Percentiles rank a stretch among this genome's conserved stretches.
These are phyloP conservation scores for Trichogramma evanescens DNA, from an alignment of 2,888 invertebrate genomes.

Conservation along the genomic window DNA sequence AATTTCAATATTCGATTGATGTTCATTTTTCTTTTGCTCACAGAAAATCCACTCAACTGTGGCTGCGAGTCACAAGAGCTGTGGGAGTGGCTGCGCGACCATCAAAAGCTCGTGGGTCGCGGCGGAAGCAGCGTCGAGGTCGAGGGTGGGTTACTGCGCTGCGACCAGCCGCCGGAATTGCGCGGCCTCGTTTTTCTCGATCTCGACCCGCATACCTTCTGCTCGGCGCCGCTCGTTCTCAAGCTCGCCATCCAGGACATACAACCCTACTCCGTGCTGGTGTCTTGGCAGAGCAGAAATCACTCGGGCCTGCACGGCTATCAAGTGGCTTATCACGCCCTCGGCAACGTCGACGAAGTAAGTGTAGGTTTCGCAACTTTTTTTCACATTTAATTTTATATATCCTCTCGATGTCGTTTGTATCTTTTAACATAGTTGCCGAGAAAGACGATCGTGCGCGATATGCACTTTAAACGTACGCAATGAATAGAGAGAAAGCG, in stretches of 20 bases:
- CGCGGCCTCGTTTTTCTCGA: constrained; percentile 68
- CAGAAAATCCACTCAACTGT: constrained; percentile 85
- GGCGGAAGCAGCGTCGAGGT: constrained; percentile 34
- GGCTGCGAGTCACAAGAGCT: constrained; percentile 85
- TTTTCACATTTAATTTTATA: no score
- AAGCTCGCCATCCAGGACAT: constrained; percentile 85
- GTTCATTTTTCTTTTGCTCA: background rate
- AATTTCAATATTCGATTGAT: no score
- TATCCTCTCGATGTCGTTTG: no score
- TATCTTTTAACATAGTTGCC: no score
- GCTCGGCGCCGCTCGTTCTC: constrained; percentile 75
- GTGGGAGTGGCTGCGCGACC: constrained; percentile 88
- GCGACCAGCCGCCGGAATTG: constrained; percentile 77
- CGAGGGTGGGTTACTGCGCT: constrained; percentile 53
- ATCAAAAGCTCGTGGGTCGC: constrained; percentile 63
- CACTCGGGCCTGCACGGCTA: constrained; percentile 80
- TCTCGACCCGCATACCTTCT: constrained; percentile 73
- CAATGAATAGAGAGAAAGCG: background rate
- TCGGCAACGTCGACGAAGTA: constrained; percentile 57
- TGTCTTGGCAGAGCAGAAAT: constrained; percentile 86
- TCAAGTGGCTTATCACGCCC: constrained; percentile 76
- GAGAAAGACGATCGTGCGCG: background rate
- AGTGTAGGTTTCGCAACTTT: constrained; percentile 23
- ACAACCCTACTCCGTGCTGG: constrained; percentile 78
- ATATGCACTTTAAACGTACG: no score